Base-by-base conservation (phyloP, 1,140 invertebrate genomes). In the Procambarus clarkii region DNA sequence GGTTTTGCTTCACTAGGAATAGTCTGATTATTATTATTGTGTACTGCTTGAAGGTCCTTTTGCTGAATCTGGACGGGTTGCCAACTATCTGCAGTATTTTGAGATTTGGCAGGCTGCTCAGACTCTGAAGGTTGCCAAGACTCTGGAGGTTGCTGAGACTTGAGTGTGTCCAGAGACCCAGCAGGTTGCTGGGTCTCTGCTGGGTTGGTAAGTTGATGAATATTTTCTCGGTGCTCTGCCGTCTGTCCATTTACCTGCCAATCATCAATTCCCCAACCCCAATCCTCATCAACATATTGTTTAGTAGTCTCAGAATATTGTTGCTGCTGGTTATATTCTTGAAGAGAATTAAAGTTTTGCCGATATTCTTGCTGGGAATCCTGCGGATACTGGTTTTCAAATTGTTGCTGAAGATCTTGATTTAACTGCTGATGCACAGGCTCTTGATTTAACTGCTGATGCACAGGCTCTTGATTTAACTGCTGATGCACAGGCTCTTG, bases 191-290 rank as follows among this genome's bases (percentile, higher is more conserved):
- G 50, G 50, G 50, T 54, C 50, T 54, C 4, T 1, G 50, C 8
- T 8, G 50, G 50, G 13, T 54, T 8, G 8, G n/a, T 58, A 13
- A 44, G 48, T 48, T 11, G 44, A 34, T 44, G 5, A 58, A n/a
- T 60, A 34, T 50, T 58, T 71, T 85, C n/a, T 50, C 86, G 76
- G 21, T 34, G 60, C n/a, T 76, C 87, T 34, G 64, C 15, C 44
- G 24, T 44, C 64, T 81, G 87, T 44, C 87, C 87, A 82, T 89
- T 89, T 21, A 83, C 60, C 58, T 91, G 82, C 89, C 89, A 91
- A 50, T 91, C 82, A 80, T 91, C 89, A 80, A 69, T 91, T 34
- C 34, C 89, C 89, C 89, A 91, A 24, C 76, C 89, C 89, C 89
- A 91, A 3, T 85, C 83, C 79, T 91, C 89, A 8, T 85, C 89